Evolutionary conservation across 2,113 vertebrate genomes (phyloP).

Genomic region (Hippoglossus stenolepis): DNA sequence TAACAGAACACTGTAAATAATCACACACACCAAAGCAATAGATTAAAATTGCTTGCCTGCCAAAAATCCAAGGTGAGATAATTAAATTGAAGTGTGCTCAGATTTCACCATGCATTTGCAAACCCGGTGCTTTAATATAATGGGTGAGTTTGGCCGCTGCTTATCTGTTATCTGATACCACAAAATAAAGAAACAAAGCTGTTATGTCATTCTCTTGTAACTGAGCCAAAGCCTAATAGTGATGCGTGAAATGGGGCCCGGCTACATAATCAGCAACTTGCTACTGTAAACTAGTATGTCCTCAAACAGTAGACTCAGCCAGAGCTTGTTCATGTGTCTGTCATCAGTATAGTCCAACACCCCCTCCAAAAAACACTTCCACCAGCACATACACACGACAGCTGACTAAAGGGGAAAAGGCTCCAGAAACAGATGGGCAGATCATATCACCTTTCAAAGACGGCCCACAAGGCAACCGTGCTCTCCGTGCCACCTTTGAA

Average conservation of each 20-base stretch:
- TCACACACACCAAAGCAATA: no score
- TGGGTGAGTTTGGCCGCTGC: neutral
- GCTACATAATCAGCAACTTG: slow-evolving; percentile 17
- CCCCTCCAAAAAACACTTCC: neutral
- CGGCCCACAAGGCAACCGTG: neutral
- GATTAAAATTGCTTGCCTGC: neutral
- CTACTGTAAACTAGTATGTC: neutral
- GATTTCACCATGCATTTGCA: neutral
- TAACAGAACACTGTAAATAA: neutral
- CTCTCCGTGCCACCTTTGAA: neutral
- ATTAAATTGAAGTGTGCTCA: neutral
- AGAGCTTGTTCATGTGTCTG: slow-evolving; percentile 15
- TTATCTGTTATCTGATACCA: slow-evolving; percentile 13
- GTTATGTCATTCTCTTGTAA: neutral
- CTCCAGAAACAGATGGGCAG: slow-evolving; percentile 1
- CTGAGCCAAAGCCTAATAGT: slow-evolving; percentile 10
- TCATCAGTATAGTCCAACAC: neutral
- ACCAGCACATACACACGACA: slow-evolving; percentile 15
- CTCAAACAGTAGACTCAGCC: slow-evolving; percentile 7
- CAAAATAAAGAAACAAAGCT: slow-evolving; percentile 10
- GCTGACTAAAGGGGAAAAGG: slow-evolving; percentile 41
- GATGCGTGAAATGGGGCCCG: slow-evolving; percentile 7
- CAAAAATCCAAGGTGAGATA: neutral
- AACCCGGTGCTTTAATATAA: neutral
- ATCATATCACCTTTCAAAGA: slow-evolving; percentile 26